These are phyloP conservation scores for Lithophane leautieri DNA, from an alignment of 2,888 invertebrate genomes.

Conservation along the genomic window DNA sequence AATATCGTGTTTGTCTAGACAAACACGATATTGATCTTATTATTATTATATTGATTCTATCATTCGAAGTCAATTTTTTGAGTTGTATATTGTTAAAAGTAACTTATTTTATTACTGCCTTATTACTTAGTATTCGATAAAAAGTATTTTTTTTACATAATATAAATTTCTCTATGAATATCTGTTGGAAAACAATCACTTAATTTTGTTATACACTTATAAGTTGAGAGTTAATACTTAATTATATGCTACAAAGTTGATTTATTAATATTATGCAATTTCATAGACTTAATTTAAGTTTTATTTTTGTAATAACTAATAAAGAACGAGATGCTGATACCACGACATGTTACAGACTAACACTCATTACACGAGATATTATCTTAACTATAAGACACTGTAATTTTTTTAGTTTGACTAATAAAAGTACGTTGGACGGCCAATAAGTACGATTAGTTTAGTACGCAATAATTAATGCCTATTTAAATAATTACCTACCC, in stretches of 20 bases:
- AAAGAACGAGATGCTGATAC: not conserved
- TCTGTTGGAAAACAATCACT: conserved; percentile 4
- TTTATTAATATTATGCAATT: conserved; percentile 19
- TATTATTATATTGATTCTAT: not conserved
- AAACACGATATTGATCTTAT: conserved; percentile 8
- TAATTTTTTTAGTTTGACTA: conserved; percentile 24
- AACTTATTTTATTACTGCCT: conserved; percentile 14
- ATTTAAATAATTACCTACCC: not conserved
- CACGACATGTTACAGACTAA: conserved; percentile 11
- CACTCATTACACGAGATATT: conserved; percentile 19
- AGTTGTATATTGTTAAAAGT: conserved; percentile 21
- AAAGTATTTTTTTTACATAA: not conserved
- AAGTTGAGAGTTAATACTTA: conserved; percentile 25
- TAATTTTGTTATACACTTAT: conserved; percentile 15
- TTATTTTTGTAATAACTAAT: not conserved
- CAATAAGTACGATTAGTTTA: conserved; percentile 8
- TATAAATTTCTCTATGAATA: conserved; percentile 8
- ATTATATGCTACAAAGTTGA: conserved; percentile 10
- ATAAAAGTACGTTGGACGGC: not conserved
- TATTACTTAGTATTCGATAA: not conserved
- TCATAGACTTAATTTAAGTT: not conserved
- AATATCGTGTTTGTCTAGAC: too few relatives aligned
- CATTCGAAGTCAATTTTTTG: conserved; percentile 2
- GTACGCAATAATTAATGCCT: not conserved
- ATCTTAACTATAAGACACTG: conserved; percentile 11